These are phyloP conservation scores for Neopelma chrysocephalum DNA, from an alignment of 2,797 vertebrate species.

Conservation along the genomic window DNA sequence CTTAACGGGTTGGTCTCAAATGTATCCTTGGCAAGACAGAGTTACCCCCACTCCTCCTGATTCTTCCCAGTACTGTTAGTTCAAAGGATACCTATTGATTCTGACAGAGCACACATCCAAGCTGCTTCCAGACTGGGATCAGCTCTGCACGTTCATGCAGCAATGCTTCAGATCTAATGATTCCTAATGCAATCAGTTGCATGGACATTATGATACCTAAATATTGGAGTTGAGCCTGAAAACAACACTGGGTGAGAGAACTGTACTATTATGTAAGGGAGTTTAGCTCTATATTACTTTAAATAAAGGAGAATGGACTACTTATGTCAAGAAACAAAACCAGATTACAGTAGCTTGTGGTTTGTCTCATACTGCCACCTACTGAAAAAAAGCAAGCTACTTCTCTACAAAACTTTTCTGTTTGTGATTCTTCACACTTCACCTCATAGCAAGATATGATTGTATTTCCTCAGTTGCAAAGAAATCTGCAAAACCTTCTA, in stretches of 20 bases:
- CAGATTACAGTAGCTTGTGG: not conserved
- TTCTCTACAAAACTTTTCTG: not conserved
- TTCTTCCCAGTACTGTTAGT: not conserved
- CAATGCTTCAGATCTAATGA: not conserved
- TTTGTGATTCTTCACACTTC: not conserved
- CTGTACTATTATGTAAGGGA: not conserved
- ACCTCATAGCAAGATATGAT: not conserved
- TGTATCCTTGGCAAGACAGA: not conserved
- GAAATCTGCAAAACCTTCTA: not conserved
- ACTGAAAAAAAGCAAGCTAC: slow-evolving; percentile 46
- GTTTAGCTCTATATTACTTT: not conserved
- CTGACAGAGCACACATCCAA: not conserved
- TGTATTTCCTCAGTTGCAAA: not conserved
- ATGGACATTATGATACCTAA: not conserved
- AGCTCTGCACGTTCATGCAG: not conserved
- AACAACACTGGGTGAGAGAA: not conserved
- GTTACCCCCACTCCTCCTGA: not conserved
- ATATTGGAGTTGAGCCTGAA: not conserved
- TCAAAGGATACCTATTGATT: not conserved
- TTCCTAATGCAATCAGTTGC: not conserved
- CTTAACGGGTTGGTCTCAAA: not conserved
- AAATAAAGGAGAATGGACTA: not conserved
- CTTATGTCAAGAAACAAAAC: not conserved
- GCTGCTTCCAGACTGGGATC: not conserved
- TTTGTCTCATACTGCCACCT: slow-evolving; percentile 65